Conservation (phyloP, 2,797 vertebrate species). For the Hylomyscus alleni region DNA sequence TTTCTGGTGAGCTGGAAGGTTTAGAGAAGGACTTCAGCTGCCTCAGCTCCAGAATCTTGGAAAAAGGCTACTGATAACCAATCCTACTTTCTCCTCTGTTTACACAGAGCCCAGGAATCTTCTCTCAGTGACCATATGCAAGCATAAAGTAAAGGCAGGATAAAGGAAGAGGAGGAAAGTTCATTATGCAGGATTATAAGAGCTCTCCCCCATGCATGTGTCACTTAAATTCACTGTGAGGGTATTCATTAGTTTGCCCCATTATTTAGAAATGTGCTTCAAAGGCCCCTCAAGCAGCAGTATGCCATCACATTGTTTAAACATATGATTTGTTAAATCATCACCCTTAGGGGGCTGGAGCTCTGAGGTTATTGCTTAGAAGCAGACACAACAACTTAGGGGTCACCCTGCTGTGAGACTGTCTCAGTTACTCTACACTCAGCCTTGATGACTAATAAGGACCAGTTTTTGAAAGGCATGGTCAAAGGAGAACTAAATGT, state of each 20-base stretch:
- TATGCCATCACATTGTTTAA: constrained; percentile 1
- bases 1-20: not conserved
- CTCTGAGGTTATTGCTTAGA: not conserved
- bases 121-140: constrained; percentile 41
- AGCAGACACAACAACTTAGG: accelerated
- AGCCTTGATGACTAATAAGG: constrained; percentile 38
- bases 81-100: constrained; percentile 7
- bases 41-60: not conserved
- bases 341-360: not conserved
- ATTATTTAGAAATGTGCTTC: constrained; percentile 73
- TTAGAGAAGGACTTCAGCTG: not conserved
- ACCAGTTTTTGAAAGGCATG: constrained; percentile 65
- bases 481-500: constrained; percentile 24
- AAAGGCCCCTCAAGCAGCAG: constrained; percentile 74
- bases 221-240: constrained; percentile 77
- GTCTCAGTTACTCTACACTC: constrained; percentile 38
- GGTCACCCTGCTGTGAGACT: constrained; percentile 34
- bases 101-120: constrained; percentile 1
- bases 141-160: constrained; percentile 34
- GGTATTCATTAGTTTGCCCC: constrained; percentile 78
- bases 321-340: constrained; percentile 74
- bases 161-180: constrained; percentile 28
- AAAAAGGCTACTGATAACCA: not conserved
- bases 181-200: constrained; percentile 64
- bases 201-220: constrained; percentile 76